Base-by-base conservation (phyloP, 1,140 invertebrate species). In the Bilobella aurantiaca region DNA sequence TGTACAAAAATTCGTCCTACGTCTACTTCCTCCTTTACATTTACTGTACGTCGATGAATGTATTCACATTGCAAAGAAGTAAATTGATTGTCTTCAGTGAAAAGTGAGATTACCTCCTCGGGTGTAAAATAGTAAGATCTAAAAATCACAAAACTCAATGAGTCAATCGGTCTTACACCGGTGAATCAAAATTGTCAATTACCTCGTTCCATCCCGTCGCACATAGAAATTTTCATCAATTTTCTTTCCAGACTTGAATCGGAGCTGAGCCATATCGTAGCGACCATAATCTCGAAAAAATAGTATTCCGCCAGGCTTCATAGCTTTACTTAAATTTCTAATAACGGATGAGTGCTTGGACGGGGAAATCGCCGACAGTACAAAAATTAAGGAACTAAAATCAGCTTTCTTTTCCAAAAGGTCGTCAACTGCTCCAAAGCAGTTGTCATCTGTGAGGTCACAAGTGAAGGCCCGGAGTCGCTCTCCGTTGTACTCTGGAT, bases 231-330 rank as follows among this genome's bases (percentile, higher is more conserved):
- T 96, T 27, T 98, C 92, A 5, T 83, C 76, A 65, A 98, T 90
- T 78, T 98, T 97, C 75, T 91, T 87, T 0, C 93, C 93, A 2
- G 90, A 84, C 69, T 91, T 88, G 77, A 98, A 98, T 58, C 96
- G 80, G 1, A 99, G 74, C 77, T 98, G 96, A 1, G 96, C 91
- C 86, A 98, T 91, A 78, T 99, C 97, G 76, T 96, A 93, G n/a
- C 94, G 77, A 0, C 94, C 96, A 79, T 99, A 99, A 80, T 99
- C 97, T 73, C 97, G 79, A 73, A 99, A 93, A 2, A 98, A 77
- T 2, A 99, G 75, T 34, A 90, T 75, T 18, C 94, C 96, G 23
- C 88, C 91, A 0, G 86, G 87, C 68, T 85, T 86, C 0, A 98
- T 77, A 5, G 88, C 77, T 66, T 81, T 76, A 70, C 78, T 84